These are phyloP conservation scores for Acholoe squamosa DNA, from an alignment of 2,888 invertebrate genomes.

Conservation along the genomic window DNA sequence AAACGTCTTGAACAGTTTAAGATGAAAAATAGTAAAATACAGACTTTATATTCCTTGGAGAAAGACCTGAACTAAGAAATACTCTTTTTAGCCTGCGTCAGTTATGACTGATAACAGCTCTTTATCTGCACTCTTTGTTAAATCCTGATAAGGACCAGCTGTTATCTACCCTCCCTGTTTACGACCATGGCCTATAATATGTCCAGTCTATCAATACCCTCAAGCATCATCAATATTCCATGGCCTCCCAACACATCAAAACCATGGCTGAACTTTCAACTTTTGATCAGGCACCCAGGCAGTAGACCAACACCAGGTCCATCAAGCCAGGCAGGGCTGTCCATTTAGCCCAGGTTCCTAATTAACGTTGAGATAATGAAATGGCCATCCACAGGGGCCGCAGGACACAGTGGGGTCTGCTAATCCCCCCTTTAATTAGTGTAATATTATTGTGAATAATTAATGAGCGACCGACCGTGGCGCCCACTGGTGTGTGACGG, in stretches of 20 bases:
- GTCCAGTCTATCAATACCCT: background rate
- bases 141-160: no score
- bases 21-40: no score
- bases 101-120: no score
- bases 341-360: background rate
- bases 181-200: no score
- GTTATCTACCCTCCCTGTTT: no score
- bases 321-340: no score
- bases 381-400: background rate
- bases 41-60: no score
- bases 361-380: background rate
- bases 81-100: no score
- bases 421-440: slow-evolving; percentile 6
- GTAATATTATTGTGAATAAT: slow-evolving; percentile 27
- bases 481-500: background rate
- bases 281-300: background rate
- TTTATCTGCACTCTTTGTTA: no score
- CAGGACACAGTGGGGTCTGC: background rate
- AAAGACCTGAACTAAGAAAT: no score
- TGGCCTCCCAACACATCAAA: background rate
- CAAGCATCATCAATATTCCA: background rate
- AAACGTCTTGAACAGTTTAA: no score
- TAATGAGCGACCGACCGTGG: background rate
- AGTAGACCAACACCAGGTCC: background rate
- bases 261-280: background rate